Evolutionary conservation across 2,113 vertebrate genomes (phyloP).

Genomic region (Nansenia antarctica): DNA sequence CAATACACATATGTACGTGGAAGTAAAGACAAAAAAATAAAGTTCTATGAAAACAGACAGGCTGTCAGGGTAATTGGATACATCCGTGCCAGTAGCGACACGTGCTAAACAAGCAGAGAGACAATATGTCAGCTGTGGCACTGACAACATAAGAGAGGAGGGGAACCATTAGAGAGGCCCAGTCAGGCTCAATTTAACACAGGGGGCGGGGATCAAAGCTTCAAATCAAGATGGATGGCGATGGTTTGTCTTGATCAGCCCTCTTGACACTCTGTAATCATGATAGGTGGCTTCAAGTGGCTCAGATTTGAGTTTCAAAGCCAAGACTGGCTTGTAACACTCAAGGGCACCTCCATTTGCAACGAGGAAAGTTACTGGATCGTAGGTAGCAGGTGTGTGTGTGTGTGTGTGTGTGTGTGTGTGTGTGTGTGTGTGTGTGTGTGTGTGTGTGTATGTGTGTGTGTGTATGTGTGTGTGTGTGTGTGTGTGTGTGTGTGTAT

Average conservation of each 20-base stretch:
- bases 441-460: not conserved
- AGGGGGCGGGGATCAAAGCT: not conserved
- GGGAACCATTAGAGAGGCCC: not conserved
- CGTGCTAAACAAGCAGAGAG: not conserved
- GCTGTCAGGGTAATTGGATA: slow-evolving; percentile 12
- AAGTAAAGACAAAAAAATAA: not conserved
- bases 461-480: not conserved
- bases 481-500: not conserved
- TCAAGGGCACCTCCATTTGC: not conserved
- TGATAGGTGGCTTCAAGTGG: slow-evolving; percentile 13
- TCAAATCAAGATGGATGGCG: slow-evolving; percentile 17
- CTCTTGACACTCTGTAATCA: slow-evolving; percentile 9
- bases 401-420: not conserved
- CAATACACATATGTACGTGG: not conserved
- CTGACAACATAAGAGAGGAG: slow-evolving; percentile 3
- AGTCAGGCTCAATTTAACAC: slow-evolving; percentile 18
- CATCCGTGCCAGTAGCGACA: not conserved
- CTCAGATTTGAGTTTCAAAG: not conserved
- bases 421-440: not conserved
- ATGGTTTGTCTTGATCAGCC: slow-evolving; percentile 14
- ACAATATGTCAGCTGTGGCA: not conserved
- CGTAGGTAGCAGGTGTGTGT: not conserved
- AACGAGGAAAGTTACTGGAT: not conserved
- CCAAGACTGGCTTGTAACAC: not conserved
- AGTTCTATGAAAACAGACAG: not conserved